phyloP scores from a whole-genome alignment of 2,113 vertebrate species.

The Brachionichthys hirsutus region DNA sequence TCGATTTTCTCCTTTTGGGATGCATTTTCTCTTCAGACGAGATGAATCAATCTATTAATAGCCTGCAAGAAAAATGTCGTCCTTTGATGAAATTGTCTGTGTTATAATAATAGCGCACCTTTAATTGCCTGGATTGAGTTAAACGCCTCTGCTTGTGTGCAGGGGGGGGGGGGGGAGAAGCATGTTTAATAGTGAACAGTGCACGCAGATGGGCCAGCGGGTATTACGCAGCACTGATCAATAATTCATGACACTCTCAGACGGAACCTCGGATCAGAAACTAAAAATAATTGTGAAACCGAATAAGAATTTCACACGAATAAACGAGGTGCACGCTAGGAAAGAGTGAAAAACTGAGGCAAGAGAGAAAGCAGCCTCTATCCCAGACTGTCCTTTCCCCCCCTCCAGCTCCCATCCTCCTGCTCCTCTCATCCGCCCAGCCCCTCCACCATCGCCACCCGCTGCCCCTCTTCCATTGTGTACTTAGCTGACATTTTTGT shows the following conservation, averaged over 20 bases:
- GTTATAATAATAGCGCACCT: neutral
- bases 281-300: neutral
- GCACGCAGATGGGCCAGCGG: constrained; percentile 12
- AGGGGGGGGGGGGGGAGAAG: constrained; percentile 21
- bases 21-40: too few relatives aligned
- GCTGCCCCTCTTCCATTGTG: constrained; percentile 23
- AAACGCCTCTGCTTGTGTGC: constrained; percentile 9
- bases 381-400: neutral
- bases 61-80: neutral
- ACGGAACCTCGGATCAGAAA: constrained; percentile 46
- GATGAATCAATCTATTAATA: neutral
- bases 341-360: neutral
- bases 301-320: constrained; percentile 1
- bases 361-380: constrained; percentile 12
- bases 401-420: constrained; percentile 16
- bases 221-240: constrained; percentile 68
- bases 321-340: neutral
- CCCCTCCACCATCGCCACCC: neutral
- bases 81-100: neutral
- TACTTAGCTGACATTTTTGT: constrained; percentile 34
- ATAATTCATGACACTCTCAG: constrained; percentile 66
- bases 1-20: too few relatives aligned
- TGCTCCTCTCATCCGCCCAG: neutral
- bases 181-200: constrained; percentile 18
- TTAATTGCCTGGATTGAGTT: constrained; percentile 1